A percentile compares a stretch with the other conserved stretches of the same genome.
Conservation (phyloP, 2,888 invertebrate species). For the Liposcelis brunnea region DNA sequence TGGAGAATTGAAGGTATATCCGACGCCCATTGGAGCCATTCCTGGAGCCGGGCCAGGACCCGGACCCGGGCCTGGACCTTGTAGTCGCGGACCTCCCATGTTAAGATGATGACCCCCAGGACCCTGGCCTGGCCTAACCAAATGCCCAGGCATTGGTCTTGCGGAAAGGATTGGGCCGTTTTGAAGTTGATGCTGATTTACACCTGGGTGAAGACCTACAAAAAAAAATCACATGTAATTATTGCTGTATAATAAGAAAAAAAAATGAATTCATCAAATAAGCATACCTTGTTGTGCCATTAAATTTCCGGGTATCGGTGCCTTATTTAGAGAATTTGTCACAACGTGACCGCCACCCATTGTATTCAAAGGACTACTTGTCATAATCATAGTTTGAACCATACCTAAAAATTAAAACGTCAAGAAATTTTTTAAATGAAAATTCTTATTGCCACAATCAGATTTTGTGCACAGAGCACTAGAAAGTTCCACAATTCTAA, state of each 20-base stretch:
- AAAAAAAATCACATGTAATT: background rate
- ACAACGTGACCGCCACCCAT: constrained; percentile 53
- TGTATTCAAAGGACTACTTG: constrained; percentile 52
- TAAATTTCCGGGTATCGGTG: constrained; percentile 29
- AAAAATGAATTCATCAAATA: background rate
- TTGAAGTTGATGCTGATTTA: constrained; percentile 40
- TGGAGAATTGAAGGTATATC: constrained; percentile 3
- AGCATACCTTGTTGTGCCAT: constrained; percentile 5
- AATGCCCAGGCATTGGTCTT: constrained; percentile 25
- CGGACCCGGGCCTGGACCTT: constrained; percentile 32
- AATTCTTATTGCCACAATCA: no score
- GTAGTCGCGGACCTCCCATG: constrained; percentile 38
- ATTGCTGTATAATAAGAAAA: background rate
- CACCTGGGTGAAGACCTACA: constrained; percentile 21
- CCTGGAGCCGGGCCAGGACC: constrained; percentile 15
- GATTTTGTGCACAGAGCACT: no score
- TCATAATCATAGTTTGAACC: constrained; percentile 62
- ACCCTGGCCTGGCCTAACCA: constrained; percentile 25
- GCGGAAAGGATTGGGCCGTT: constrained; percentile 57
- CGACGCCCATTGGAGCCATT: constrained; percentile 11
- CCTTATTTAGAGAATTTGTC: constrained; percentile 57
- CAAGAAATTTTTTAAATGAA: constrained; percentile 6
- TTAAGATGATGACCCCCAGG: constrained; percentile 29
- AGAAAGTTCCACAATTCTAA: constrained; percentile 1
- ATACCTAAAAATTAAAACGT: constrained; percentile 32